Evolutionary conservation across 2,797 vertebrate species (phyloP), one percentile per base, ranked within the genome.

Genomic region (Megaceryle alcyon): DNA sequence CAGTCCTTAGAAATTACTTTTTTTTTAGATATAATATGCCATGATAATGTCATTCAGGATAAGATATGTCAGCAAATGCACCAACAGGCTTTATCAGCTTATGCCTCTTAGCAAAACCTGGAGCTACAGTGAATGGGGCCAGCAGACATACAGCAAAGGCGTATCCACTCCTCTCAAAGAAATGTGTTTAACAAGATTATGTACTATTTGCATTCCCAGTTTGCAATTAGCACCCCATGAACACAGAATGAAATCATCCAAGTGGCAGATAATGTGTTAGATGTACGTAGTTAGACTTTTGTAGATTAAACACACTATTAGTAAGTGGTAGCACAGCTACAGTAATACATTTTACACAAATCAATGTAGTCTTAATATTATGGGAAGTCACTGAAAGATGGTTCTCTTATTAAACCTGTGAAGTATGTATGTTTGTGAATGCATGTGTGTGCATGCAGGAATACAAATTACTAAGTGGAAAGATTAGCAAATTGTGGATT

Each of bases 131-230:
- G 80, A 78, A 54, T 37, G 65, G 33, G 60, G 63, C 78, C 83
- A 78, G 88, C 84, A 91, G 70, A 83, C 72, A 63, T 20, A 54
- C 8, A 93, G 84, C 83, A 78, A 59, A 93, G 61, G 70, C 90
- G 11, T 72, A 76, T 86, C 63, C 86, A 19, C 76, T 83, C 63
- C 49, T 90, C 89, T 82, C 66, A 76, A 90, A 91, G 59, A 92
- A 96, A 95, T 90, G 69, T 92, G n/a, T 91, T 96, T 94, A 97
- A 95, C 75, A 82, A 75, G 94, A 85, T 95, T 94, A 81, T 83
- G 51, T 83, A 94, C 83, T 75, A 41, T 92, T 91, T 95, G 86
- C 93, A 88, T 93, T 94, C 86, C 48, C 54, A 79, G 91, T 96
- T 90, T 86, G 80, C 90, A 94, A 84, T 96, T 97, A 94, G 80